Base-by-base conservation (phyloP, 1,140 invertebrate species). In the Euschistus heros region DNA sequence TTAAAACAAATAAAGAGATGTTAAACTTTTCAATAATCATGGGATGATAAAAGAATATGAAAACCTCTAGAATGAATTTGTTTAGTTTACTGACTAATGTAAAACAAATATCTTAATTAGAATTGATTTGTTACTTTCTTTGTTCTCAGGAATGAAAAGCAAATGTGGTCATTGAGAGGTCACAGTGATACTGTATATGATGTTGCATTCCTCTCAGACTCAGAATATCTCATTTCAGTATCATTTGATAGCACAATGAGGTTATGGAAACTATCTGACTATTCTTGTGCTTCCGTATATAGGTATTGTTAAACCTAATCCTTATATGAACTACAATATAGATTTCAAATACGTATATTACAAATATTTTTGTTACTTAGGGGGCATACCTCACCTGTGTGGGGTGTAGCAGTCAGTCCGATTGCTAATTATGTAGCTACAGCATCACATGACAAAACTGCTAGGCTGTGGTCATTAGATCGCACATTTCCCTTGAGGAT, bases 381-480 rank as follows among this genome's bases (percentile, higher is more conserved):
- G 69, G 91, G 91, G 46, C 91, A 94, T 74, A 86, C 83, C 70
- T 88, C 89, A 73, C 87, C 90, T n/a, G 84, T 94, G 47, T 94
- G 90, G 86, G 88, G 86, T 74, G 77, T 93, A 74, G 86, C 87
- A 75, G 81, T 87, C 20, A 87, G 87, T 74, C 82, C 82, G 67
- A 82, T 85, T 70, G 84, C 84, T 63, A 76, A 84, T 59, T 88
- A 87, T 72, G 82, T 90, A 72, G 86, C 84, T 1, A 91, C 91
- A 7, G 91, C 88, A 57, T 92, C 90, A 47, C 83, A 87, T 67
- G 92, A 95, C 74, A 80, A 81, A 70, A 93, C 89, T 44, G 90
- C 88, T 2, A 84, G 90, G 72, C 74, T 95, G 30, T 95, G 91
- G 91, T 83, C 83, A n/a, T 76, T 89, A 68, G 89, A 90, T 74